phyloP scores from a whole-genome alignment of 2,888 invertebrate species.

The Mantis religiosa region DNA sequence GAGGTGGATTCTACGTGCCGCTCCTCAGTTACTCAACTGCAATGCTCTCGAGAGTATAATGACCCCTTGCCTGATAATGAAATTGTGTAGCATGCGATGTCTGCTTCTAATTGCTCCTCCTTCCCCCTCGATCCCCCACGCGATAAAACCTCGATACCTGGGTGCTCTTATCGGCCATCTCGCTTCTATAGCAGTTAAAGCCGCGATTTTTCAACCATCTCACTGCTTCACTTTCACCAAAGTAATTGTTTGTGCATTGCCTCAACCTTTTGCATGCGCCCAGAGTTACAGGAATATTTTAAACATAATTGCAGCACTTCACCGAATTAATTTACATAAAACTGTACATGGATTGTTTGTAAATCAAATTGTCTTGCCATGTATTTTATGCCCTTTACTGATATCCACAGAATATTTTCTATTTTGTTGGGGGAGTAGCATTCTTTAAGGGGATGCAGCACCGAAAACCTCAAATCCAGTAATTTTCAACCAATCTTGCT shows the following conservation, averaged over 20 bases:
- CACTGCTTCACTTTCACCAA: not conserved
- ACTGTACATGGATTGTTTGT: too few species aligned
- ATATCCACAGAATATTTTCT: too few species aligned
- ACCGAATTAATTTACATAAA: too few species aligned
- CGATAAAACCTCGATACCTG: not conserved
- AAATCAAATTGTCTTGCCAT: too few species aligned
- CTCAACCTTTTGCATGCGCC: too few species aligned
- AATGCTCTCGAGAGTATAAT: not conserved
- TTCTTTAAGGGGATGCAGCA: too few species aligned
- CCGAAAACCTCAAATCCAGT: too few species aligned
- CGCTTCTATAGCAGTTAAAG: not conserved
- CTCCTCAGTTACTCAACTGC: not conserved
- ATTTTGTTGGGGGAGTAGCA: too few species aligned
- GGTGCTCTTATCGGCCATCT: not conserved
- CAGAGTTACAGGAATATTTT: too few species aligned
- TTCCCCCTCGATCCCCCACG: not conserved
- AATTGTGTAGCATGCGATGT: not conserved
- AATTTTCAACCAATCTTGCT: too few species aligned
- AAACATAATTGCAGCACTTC: too few species aligned
- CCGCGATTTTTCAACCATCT: not conserved
- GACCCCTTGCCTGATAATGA: not conserved
- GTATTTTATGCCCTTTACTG: too few species aligned
- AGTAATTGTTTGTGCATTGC: not conserved
- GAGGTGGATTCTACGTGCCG: not conserved
- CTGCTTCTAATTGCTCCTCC: not conserved